These are phyloP conservation scores for Forficula auricularia DNA, from an alignment of 1,140 invertebrate genomes.

Conservation along the genomic window DNA sequence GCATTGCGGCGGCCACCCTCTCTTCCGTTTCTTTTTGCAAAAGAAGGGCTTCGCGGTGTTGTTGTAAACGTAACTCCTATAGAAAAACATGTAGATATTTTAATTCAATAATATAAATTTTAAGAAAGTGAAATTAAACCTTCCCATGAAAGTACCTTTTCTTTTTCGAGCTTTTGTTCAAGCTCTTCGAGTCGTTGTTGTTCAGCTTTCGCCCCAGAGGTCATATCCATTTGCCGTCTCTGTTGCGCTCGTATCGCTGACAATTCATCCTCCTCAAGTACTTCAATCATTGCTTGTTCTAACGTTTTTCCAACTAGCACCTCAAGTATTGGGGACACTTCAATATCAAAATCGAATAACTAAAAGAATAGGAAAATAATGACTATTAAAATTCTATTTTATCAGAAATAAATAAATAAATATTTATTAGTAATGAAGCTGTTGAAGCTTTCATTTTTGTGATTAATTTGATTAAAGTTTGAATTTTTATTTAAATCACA, in stretches of 20 bases:
- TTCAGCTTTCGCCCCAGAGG: constrained; percentile 51
- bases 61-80: constrained; percentile 34
- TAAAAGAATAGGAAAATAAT: constrained; percentile 20
- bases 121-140: too few species aligned
- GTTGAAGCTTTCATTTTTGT: too few species aligned
- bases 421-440: too few species aligned
- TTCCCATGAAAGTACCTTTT: too few species aligned
- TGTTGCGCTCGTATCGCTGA: constrained; percentile 55
- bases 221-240: constrained; percentile 53
- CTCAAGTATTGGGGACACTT: constrained; percentile 74
- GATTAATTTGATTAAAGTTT: too few species aligned
- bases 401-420: constrained; percentile 8
- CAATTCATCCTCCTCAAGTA: constrained; percentile 59
- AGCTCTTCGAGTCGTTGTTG: constrained; percentile 51
- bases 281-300: constrained; percentile 69
- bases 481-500: too few species aligned
- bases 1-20: constrained; percentile 58
- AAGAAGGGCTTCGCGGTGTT: constrained; percentile 33
- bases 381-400: constrained; percentile 1
- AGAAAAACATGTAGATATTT: constrained; percentile 13
- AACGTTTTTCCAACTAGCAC: constrained; percentile 72
- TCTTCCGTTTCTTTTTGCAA: constrained; percentile 53
- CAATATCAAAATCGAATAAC: constrained; percentile 77
- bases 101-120: constrained; percentile 6
- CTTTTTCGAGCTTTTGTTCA: constrained; percentile 41